Evolutionary conservation across 2,888 invertebrate genomes (phyloP), one percentile per base, ranked within the genome.

Genomic region (Prosapia bicincta): DNA sequence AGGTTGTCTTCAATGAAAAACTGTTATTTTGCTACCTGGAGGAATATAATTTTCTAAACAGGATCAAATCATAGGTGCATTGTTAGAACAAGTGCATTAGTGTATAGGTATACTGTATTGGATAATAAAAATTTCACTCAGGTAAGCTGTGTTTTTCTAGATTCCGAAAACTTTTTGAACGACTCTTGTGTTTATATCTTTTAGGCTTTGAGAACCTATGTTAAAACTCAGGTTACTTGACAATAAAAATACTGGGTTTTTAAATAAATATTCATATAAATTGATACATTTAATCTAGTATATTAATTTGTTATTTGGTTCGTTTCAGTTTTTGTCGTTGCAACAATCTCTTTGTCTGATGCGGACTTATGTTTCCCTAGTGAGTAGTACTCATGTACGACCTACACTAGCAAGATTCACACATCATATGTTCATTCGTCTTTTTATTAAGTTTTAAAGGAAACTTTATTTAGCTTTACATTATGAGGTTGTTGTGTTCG

Each of bases 351-450:
- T 43, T 68, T 66, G 43, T 43, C 73, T 24, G 73, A 68, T 68
- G 73, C 73, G 68, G 73, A 73, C 73, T 73, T 73, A 68, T 73
- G 73, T 73, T 73, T 73, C 43, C 73, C 73, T 73, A 73, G 73
- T 73, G 73, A 73, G 73, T 73, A 73, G 54, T 54, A 54, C 54
- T 54, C 20, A 20, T 54, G 54, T 54, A 54, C 54, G 54, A 54
- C 54, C 54, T 54, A 54, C 54, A 54, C 54, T 54, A 54, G 54
- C 54, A 54, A 54, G 20, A 20, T 20, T 54, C 20, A 20, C 20
- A 54, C 54, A 38, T 38, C 38, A 38, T 38, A 38, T 38, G 38
- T 13, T 38, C 38, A 38, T 5, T 38, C 13, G 38, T 38, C 38
- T 15, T 15, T 13, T 30, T 38, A 38, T 13, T 20, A 54, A 54